Base-by-base conservation (phyloP, 2,113 vertebrate species). In the Cyprinodon tularosa region DNA sequence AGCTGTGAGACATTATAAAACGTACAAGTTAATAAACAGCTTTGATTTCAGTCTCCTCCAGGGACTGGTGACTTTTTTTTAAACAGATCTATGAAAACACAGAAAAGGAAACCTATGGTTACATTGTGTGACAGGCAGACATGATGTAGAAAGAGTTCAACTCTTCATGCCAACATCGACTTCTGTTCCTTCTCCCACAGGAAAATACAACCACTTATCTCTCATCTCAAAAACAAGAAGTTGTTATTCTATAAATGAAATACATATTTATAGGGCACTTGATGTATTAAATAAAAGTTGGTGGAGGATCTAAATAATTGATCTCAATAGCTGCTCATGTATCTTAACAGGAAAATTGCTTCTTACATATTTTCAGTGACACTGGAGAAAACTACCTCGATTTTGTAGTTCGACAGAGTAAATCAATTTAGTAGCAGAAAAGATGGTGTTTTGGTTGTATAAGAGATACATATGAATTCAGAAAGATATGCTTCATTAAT, bases 291-390 rank as follows among this genome's bases (percentile, higher is more conserved):
- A 74, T 15, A 37, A 47, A 62, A 42, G 66, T 53, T 45, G 20
- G 13, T 50, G 68, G 57, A 62, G 36, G 57, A n/a, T 44, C 36
- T 68, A 42, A 71, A 74, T 68, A 59, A 62, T 77, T 67, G 44
- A 66, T 63, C 42, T 67, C 47, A 53, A 38, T 47, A 40, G 50
- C 50, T 50, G 38, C 42, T 4, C 36, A 38, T 69, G 61, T 40
- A 44, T 29, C 20, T 13, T 62, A 42, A 70, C 39, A n/a, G 40
- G 69, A 3, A 53, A 60, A 68, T 75, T 68, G 53, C 72, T 72
- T 66, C 61, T 29, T n/a, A 20, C 20, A n/a, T 7, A 57, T 57
- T 14, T 53, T 14, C 10, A 7, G 50, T n/a, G 50, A 57, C 44
- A 11, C 6, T 10, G 9, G 9, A 45, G 17, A 9, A n/a, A n/a